Base-by-base conservation (phyloP, 2,113 vertebrate species). In the Seriola rivoliana region DNA sequence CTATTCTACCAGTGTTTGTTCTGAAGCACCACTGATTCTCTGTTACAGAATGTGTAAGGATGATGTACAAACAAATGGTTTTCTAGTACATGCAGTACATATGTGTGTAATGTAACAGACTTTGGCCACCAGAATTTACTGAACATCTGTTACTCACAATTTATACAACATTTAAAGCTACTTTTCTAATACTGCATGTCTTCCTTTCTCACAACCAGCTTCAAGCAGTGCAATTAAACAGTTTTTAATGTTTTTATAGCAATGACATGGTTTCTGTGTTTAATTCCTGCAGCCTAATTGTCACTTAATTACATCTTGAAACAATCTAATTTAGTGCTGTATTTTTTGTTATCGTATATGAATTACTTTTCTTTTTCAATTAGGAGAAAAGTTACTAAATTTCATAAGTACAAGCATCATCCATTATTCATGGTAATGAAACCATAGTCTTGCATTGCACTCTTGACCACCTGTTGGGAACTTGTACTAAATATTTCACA, bases 401-500 rank as follows among this genome's bases (percentile, higher is more conserved):
- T 78, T 94, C 86, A 90, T 94, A 95, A 95, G 95, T 95, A 92
- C 88, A 96, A 95, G 88, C 93, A 92, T 87, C 4, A 77, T 85
- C 44, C 42, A 81, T 85, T 81, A 83, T 81, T 84, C n/a, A 90
- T 76, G 16, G 16, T 75, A 85, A 88, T 96, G 95, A 95, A 92
- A 94, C 88, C 93, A 73, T 54, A 88, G 59, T 59, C 64, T 85
- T 81, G 58, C 62, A 54, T 71, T 89, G 85, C 87, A 85, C 95
- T 93, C 89, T 89, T 95, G 95, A 96, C 96, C 96, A 98, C 97
- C 96, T 97, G 97, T 97, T 97, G 96, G 93, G 10, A 90, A 66
- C 36, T 60, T 82, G 80, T 85, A 83, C 94, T 97, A 96, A 97
- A 96, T 97, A 97, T 97, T 97, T 97, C 93, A 97, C 89, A 94